Evolutionary conservation across 2,888 invertebrate genomes (phyloP).

Genomic region (Drosophila conformis): DNA sequence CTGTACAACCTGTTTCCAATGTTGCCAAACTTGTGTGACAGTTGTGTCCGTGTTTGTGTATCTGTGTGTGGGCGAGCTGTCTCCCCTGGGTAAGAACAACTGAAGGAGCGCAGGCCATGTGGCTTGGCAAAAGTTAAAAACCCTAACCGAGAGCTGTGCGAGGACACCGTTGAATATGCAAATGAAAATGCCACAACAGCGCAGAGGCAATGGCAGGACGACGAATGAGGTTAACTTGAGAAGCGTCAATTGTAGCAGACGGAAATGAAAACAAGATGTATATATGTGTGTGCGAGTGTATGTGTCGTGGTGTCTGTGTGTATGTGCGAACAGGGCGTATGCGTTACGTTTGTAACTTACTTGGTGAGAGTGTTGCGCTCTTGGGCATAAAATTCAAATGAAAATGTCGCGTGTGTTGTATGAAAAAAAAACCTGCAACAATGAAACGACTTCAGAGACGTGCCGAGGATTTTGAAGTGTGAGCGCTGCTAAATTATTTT

Average conservation of each 20-base stretch:
- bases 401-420: constrained; percentile 74
- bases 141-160: constrained; percentile 56
- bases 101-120: constrained; percentile 53
- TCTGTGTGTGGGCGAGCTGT: constrained; percentile 4
- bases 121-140: constrained; percentile 71
- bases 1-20: constrained; percentile 34
- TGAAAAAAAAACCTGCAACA: constrained; percentile 61
- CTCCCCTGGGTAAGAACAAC: constrained; percentile 27
- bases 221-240: constrained; percentile 80
- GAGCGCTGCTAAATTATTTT: constrained; percentile 45
- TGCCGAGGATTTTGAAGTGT: constrained; percentile 20
- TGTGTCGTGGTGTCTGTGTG: constrained; percentile 12
- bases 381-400: constrained; percentile 80
- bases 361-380: constrained; percentile 51
- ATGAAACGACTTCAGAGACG: constrained; percentile 55
- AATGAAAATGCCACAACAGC: constrained; percentile 69
- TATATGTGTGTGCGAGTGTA: constrained; percentile 11
- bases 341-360: constrained; percentile 65
- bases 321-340: constrained; percentile 46
- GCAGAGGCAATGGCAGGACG: constrained; percentile 26
- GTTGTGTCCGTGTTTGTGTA: constrained; percentile 8
- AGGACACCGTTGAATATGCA: constrained; percentile 72
- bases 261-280: constrained; percentile 80
- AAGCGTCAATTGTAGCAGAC: constrained; percentile 81
- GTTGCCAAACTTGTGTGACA: constrained; percentile 34